phyloP scores from a whole-genome alignment of 2,797 vertebrate genomes.

The Acomys russatus region DNA sequence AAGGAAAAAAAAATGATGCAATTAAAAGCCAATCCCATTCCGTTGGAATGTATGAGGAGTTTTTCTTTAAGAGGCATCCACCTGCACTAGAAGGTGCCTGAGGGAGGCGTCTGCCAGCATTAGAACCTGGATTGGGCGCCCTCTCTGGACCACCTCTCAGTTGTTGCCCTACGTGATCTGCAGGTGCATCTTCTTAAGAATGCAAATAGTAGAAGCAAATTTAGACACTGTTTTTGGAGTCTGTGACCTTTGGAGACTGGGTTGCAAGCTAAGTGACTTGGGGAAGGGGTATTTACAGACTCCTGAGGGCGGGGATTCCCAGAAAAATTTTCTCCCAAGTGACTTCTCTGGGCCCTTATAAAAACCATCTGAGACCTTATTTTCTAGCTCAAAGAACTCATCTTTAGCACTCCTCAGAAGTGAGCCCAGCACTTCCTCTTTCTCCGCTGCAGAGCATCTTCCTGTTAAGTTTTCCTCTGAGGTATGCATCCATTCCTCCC shows the following conservation, averaged over 20 bases:
- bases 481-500: not conserved
- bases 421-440: not conserved
- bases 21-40: slow-evolving; percentile 56
- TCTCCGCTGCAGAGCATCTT: not conserved
- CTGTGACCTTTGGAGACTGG: slow-evolving; percentile 74
- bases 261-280: slow-evolving; percentile 38
- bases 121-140: not conserved
- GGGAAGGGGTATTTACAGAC: slow-evolving; percentile 46
- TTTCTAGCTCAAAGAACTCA: not conserved
- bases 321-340: not conserved
- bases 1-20: slow-evolving; percentile 24
- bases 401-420: not conserved
- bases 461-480: not conserved
- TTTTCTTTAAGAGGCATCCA: slow-evolving; percentile 62
- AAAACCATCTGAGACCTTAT: not conserved
- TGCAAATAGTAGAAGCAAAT: slow-evolving; percentile 78
- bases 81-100: slow-evolving; percentile 29
- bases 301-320: not conserved
- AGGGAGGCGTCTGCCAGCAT: slow-evolving; percentile 59
- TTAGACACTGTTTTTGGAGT: slow-evolving; percentile 78
- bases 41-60: not conserved
- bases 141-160: not conserved
- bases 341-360: not conserved
- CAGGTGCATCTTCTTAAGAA: slow-evolving; percentile 78
- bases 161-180: slow-evolving; percentile 56